These are phyloP conservation scores for Trichosurus vulpecula DNA, from an alignment of 2,797 vertebrate genomes.

Conservation along the genomic window DNA sequence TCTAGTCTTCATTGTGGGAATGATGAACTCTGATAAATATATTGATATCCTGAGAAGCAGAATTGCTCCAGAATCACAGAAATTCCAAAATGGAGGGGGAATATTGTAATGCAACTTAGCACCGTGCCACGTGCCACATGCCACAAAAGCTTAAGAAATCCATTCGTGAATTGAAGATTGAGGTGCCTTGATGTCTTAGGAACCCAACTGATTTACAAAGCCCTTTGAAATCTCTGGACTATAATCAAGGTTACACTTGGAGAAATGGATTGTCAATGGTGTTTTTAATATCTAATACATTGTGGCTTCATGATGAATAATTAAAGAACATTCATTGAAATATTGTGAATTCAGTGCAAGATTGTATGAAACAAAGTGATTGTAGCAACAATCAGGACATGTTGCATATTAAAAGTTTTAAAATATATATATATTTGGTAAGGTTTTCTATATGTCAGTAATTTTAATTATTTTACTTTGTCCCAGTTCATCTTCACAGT, in stretches of 20 bases:
- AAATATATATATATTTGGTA: background rate
- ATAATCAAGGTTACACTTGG: background rate
- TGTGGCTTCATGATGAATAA: background rate
- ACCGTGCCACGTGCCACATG: background rate
- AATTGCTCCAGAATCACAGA: background rate
- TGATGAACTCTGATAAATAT: background rate
- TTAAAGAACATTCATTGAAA: background rate
- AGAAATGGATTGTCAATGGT: background rate
- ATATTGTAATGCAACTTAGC: background rate
- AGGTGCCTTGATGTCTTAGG: background rate
- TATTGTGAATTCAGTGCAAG: background rate
- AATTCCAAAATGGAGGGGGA: background rate
- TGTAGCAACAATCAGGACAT: background rate
- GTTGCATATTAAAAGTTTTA: background rate
- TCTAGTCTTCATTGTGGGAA: background rate
- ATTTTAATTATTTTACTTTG: background rate
- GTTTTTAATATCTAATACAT: background rate
- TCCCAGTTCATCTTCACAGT: background rate
- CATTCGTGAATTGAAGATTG: background rate
- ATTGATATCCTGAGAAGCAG: background rate
- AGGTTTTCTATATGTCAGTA: background rate
- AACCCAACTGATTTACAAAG: background rate
- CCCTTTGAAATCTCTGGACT: background rate
- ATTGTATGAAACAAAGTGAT: background rate
- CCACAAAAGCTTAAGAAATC: background rate